Conservation (phyloP, 2,113 vertebrate genomes). For the Scomber colias region DNA sequence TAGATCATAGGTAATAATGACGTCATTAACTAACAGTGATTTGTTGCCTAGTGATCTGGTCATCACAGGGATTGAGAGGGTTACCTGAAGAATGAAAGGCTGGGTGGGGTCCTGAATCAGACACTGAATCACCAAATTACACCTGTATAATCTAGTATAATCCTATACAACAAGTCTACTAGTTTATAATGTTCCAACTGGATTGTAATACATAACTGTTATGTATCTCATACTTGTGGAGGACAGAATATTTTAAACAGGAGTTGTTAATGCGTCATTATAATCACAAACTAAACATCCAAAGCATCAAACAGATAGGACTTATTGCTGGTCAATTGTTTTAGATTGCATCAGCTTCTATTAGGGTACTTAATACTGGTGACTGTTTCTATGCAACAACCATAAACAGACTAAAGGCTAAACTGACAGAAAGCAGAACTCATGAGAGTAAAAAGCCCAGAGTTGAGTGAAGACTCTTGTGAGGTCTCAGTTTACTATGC, state of each 20-base stretch:
- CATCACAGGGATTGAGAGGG: too few species aligned
- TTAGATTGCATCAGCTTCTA: constrained; percentile 33
- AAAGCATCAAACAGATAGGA: background rate
- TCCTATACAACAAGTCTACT: background rate
- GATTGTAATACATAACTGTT: background rate
- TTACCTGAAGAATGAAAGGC: too few species aligned
- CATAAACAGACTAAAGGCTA: background rate
- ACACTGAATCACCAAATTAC: background rate
- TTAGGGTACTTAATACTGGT: background rate
- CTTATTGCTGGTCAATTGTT: constrained; percentile 8
- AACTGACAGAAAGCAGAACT: constrained; percentile 27
- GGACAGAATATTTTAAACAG: background rate
- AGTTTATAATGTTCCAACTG: background rate
- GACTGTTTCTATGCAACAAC: background rate
- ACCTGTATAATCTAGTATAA: background rate
- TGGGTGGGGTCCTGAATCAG: too few species aligned
- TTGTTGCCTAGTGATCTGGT: too few species aligned
- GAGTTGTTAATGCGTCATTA: background rate
- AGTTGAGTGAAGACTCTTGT: background rate
- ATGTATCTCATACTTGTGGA: too few species aligned
- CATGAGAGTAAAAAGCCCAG: constrained; percentile 1
- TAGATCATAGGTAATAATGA: too few species aligned
- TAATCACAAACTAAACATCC: background rate
- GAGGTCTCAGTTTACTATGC: background rate
- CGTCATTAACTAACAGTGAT: too few species aligned